A percentile compares a stretch with the other conserved stretches of the same genome.
Conservation (phyloP, 2,113 vertebrate genomes). For the Megaceryle torquata region DNA sequence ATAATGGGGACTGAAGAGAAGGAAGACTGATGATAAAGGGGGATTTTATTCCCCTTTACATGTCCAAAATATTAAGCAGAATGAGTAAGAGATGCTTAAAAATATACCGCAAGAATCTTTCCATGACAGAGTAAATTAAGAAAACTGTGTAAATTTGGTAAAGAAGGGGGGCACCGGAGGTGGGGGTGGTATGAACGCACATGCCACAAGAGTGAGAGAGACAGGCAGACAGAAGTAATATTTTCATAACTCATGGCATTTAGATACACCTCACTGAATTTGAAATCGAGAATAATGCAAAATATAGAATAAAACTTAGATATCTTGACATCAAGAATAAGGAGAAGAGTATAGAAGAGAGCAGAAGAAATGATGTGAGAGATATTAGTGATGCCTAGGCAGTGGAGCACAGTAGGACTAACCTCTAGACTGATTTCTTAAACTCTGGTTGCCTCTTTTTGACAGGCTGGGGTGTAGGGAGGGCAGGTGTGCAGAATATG, state of each 20-base stretch:
- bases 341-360: background rate
- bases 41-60: background rate
- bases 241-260: background rate
- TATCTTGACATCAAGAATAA: background rate
- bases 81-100: background rate
- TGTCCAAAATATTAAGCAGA: background rate
- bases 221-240: background rate
- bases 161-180: background rate
- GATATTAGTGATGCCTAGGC: background rate
- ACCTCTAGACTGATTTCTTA: background rate
- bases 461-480: background rate
- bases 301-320: background rate
- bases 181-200: too few species aligned
- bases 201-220: background rate
- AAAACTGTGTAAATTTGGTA: background rate
- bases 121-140: background rate
- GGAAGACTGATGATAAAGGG: background rate
- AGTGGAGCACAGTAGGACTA: background rate
- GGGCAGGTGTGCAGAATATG: background rate
- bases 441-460: background rate
- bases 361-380: background rate
- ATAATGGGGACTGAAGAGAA: background rate
- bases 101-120: background rate
- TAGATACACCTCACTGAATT: background rate
- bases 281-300: background rate